A percentile compares a stretch with the other conserved stretches of the same genome.
These are phyloP conservation scores for Leptopilina myrica DNA, from an alignment of 2,888 invertebrate species.

Conservation along the genomic window DNA sequence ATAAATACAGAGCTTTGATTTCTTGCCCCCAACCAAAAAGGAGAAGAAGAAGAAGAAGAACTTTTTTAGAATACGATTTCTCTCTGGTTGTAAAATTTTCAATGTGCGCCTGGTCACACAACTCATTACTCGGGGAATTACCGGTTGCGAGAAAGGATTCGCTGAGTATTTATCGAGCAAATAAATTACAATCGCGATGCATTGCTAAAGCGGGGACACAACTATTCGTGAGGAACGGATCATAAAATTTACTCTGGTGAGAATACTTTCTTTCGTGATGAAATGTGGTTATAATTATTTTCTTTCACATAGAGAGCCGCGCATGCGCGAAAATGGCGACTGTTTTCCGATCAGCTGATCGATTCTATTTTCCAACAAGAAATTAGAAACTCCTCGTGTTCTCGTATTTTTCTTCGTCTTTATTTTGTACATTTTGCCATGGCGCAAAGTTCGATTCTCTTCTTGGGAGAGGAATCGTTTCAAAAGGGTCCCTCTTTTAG, in stretches of 20 bases:
- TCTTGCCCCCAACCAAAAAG: not conserved
- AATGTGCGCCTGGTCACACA: slow-evolving; percentile 50
- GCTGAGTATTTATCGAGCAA: slow-evolving; percentile 68
- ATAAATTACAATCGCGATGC: slow-evolving; percentile 69
- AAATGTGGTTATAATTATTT: no score
- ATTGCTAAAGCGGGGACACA: slow-evolving; percentile 26
- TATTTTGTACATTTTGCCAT: slow-evolving; percentile 44
- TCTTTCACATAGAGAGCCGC: not conserved
- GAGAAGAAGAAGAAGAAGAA: not conserved
- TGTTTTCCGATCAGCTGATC: no score
- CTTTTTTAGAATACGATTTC: not conserved
- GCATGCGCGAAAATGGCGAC: no score
- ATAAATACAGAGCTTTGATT: no score
- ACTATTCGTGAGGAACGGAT: slow-evolving; percentile 37
- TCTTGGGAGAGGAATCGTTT: slow-evolving; percentile 23
- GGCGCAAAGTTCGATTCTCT: not conserved
- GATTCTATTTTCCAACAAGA: not conserved
- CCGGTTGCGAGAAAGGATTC: slow-evolving; percentile 53
- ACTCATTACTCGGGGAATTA: slow-evolving; percentile 63
- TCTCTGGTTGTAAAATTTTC: slow-evolving; percentile 1
- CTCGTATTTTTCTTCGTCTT: slow-evolving; percentile 39
- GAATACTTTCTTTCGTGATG: slow-evolving; percentile 28
- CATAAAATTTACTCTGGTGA: slow-evolving; percentile 31
- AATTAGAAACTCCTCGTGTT: not conserved
- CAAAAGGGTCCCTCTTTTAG: slow-evolving; percentile 19